These are phyloP conservation scores for Tricholaema leucomelas DNA, from an alignment of 2,113 vertebrate species.

Conservation along the genomic window DNA sequence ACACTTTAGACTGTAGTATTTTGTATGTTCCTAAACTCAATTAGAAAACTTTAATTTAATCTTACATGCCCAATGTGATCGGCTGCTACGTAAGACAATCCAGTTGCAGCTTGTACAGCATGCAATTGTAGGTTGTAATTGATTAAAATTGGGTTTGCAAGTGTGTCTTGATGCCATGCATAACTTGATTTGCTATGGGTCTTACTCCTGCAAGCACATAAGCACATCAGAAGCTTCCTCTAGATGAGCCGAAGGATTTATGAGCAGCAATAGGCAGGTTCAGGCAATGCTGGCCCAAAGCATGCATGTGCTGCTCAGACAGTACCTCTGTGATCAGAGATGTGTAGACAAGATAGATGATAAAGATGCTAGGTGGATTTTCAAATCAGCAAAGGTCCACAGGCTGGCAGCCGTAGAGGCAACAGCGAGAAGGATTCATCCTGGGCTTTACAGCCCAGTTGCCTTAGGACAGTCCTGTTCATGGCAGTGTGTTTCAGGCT, in stretches of 20 bases:
- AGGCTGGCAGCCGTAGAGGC: background rate
- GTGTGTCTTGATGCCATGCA: slow-evolving; percentile 42
- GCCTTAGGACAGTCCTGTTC: background rate
- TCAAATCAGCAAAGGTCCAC: background rate
- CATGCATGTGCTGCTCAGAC: background rate
- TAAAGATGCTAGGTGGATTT: background rate
- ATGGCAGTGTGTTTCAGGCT: background rate
- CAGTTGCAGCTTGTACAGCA: slow-evolving; percentile 47
- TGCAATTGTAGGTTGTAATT: slow-evolving; percentile 45
- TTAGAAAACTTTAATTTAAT: slow-evolving; percentile 71
- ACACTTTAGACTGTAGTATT: slow-evolving; percentile 60
- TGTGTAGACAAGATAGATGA: background rate
- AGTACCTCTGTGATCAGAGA: background rate
- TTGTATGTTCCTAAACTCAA: slow-evolving; percentile 55
- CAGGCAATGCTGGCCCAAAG: background rate
- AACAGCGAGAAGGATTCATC: background rate
- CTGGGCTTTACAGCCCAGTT: background rate
- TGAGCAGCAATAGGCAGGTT: background rate
- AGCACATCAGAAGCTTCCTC: background rate
- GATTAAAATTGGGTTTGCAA: slow-evolving; percentile 57
- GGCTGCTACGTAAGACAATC: slow-evolving; percentile 42
- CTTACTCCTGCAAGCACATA: background rate
- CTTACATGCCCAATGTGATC: slow-evolving; percentile 63
- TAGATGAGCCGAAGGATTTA: background rate
- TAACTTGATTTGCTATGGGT: slow-evolving; percentile 51